Evolutionary conservation across 2,797 vertebrate genomes (phyloP), one percentile per base, ranked within the genome.

Genomic region (Pterois miles): DNA sequence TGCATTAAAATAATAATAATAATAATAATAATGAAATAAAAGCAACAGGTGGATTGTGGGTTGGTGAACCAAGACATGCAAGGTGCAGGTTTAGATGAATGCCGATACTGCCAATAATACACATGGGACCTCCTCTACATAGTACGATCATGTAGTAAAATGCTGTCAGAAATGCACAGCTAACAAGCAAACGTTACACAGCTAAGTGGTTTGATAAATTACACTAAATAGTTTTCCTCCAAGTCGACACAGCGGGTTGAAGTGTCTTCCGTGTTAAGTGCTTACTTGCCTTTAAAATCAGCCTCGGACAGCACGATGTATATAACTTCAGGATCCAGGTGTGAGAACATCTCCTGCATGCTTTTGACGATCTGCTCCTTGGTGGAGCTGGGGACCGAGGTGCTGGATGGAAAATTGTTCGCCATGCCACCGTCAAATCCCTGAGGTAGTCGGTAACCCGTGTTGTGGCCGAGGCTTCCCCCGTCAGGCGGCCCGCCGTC

Each of bases 311-410:
- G 95, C 83, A 99, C 96, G 91, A 99, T 97, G 93, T 97, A 96
- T 59, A 99, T 93, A 67, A 99, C 97, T 75, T 97, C 96, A 2
- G 97, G 96, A 85, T 99, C 98, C 92, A 99, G 88, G 74, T 97
- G 96, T 58, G 97, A 97, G 92, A 99, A 99, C 95, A 99, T 97
- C 90, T 99, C 97, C 89, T 96, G 96, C 96, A 98, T 96, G 85
- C 77, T 95, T 84, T 87, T 93, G 75, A 97, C 87, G 78, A 98
- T 95, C 5, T 92, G 91, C 76, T 97, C 96, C 80, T 95, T 95
- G 75, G 60, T 92, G 8, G 73, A 71, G n/a, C 71, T 70, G 16
- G 89, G 13, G 3, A 62, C 16, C 34, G 67, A 54, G 53, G 14
- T 25, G 40, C 80, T 72, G 56, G 73, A 5, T 2, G 53, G 16